These are phyloP conservation scores for Escarpia spicata DNA, from an alignment of 2,888 invertebrate genomes.

Conservation along the genomic window DNA sequence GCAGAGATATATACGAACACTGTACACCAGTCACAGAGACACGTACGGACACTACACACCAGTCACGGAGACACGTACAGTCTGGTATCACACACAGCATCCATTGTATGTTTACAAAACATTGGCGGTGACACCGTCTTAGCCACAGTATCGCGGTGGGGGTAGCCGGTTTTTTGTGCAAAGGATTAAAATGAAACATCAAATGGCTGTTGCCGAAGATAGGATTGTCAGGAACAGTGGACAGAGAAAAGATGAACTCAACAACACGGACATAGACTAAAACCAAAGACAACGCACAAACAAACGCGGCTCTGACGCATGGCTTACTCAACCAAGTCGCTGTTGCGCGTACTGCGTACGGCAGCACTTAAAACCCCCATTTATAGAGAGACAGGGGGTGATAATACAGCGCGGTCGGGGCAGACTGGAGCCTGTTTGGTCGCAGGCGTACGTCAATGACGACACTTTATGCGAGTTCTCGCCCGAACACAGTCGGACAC, in stretches of 20 bases:
- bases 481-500: background rate
- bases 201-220: background rate
- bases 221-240: background rate
- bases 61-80: too few relatives aligned
- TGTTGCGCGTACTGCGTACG: background rate
- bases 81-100: background rate
- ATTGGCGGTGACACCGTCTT: background rate
- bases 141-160: background rate
- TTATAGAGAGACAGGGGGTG: background rate
- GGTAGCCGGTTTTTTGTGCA: background rate
- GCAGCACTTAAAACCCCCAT: background rate
- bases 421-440: background rate
- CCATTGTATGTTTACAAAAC: background rate
- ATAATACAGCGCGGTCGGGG: background rate
- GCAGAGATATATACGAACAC: too few relatives aligned
- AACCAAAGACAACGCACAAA: background rate
- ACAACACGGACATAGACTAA: background rate
- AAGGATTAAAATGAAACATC: background rate
- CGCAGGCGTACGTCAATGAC: background rate
- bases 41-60: too few relatives aligned
- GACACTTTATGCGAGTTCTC: background rate
- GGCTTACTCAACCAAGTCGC: constrained; percentile 2
- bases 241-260: background rate
- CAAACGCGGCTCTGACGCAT: background rate
- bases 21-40: too few relatives aligned